Evolutionary conservation across 2,888 invertebrate species (phyloP), one percentile per base, ranked within the genome.

Genomic region (Catonia carolina): DNA sequence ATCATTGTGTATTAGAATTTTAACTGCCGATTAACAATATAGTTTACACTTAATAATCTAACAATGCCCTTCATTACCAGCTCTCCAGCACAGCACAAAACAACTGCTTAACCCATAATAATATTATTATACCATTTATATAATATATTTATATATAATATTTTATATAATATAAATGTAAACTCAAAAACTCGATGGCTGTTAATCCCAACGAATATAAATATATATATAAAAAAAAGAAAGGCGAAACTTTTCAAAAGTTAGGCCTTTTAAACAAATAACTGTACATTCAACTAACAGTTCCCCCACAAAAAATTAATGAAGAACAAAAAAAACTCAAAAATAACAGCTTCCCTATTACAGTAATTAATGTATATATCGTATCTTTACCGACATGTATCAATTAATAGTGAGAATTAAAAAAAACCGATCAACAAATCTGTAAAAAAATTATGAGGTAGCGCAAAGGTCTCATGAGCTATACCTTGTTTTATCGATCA

Each of bases 221-320:
- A 45, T 14, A 45, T 23, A 41, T 41, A 41, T 41, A 41, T n/a
- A n/a, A n/a, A n/a, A n/a, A n/a, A n/a, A n/a, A n/a, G n/a, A n/a
- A 27, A 27, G 27, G 27, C 27, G 4, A 27, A 27, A 27, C 27
- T 27, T 27, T 27, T 27, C 5, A 27, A 27, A 27, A 27, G 27
- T 8, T 27, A 27, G 27, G 27, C 27, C 27, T 27, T 27, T 8
- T 27, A 27, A 27, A 27, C 27, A 27, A 27, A 27, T 27, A 27
- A 45, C 45, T 45, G 45, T 45, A 45, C 27, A 45, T 45, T 45
- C 45, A 45, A 45, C 45, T 45, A 45, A 45, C 45, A 45, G 45
- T 45, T 23, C 27, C 27, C 45, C 45, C 45, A 45, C 45, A 45
- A 45, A 45, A 45, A 45, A 23, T 20, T 45, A 45, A 45, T 23